These are phyloP conservation scores for Fringilla coelebs DNA, from an alignment of 2,797 vertebrate genomes.

Conservation along the genomic window DNA sequence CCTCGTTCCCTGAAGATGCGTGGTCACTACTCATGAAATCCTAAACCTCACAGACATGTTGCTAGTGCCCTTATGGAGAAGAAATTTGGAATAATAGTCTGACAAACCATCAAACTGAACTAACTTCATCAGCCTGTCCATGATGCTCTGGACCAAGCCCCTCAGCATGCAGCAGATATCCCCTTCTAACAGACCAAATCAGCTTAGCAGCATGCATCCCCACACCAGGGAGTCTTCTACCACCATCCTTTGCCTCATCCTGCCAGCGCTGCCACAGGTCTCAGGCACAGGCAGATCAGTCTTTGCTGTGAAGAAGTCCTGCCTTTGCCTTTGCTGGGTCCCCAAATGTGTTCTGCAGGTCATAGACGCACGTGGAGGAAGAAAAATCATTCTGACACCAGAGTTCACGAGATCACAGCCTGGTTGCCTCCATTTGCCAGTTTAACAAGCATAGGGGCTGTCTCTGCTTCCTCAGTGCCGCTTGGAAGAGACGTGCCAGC, in stretches of 20 bases:
- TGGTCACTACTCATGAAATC: not conserved
- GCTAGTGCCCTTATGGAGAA: not conserved
- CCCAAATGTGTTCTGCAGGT: not conserved
- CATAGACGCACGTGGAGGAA: not conserved
- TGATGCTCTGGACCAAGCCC: not conserved
- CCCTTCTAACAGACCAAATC: not conserved
- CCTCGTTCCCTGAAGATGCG: not conserved
- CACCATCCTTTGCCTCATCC: not conserved
- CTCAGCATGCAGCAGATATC: not conserved
- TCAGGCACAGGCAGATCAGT: not conserved
- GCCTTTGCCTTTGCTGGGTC: not conserved
- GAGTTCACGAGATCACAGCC: not conserved
- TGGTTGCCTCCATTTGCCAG: not conserved
- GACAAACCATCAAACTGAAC: not conserved
- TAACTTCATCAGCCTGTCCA: not conserved
- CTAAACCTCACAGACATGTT: not conserved
- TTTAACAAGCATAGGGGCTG: not conserved
- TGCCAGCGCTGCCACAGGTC: not conserved
- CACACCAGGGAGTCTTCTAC: not conserved
- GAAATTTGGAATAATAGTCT: not conserved
- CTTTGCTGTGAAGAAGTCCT: not conserved
- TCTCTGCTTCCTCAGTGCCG: not conserved
- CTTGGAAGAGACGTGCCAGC: not conserved
- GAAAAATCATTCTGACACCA: not conserved
- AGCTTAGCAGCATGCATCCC: not conserved